These are phyloP conservation scores for Delichon dasypus DNA, from an alignment of 2,797 vertebrate species.

Conservation along the genomic window DNA sequence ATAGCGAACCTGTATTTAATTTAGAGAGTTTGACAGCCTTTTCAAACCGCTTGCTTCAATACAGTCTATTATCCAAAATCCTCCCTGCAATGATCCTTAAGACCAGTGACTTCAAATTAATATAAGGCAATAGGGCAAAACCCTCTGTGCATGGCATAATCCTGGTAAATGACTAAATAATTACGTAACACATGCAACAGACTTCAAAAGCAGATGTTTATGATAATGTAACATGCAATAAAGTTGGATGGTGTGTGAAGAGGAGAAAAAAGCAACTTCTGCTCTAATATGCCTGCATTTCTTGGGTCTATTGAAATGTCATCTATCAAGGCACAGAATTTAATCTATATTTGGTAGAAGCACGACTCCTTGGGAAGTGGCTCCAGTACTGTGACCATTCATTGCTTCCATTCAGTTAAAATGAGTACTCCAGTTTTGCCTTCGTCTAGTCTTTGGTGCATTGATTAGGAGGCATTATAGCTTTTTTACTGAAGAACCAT, in stretches of 20 bases:
- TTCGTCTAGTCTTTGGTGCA: background rate
- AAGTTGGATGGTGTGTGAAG: conserved; percentile 5
- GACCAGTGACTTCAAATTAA: conserved; percentile 57
- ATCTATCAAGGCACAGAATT: conserved; percentile 48
- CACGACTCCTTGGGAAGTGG: conserved; percentile 32
- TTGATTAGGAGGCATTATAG: background rate
- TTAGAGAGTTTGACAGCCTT: background rate
- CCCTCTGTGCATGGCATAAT: conserved; percentile 15
- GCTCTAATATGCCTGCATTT: conserved; percentile 21
- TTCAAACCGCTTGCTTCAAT: background rate
- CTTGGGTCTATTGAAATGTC: background rate
- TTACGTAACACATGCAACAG: conserved; percentile 53
- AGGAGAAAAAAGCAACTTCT: conserved; percentile 19
- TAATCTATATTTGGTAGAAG: conserved; percentile 37
- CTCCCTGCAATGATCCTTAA: conserved; percentile 52
- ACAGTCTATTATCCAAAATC: background rate
- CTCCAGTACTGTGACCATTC: background rate
- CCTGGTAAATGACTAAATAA: conserved; percentile 71
- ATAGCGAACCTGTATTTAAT: background rate
- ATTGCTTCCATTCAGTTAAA: conserved; percentile 55
- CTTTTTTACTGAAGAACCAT: conserved; percentile 32
- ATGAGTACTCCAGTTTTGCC: background rate
- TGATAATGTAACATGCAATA: background rate
- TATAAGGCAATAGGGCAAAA: conserved; percentile 8
- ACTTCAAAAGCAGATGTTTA: conserved; percentile 15